Evolutionary conservation across 2,113 vertebrate genomes (phyloP), one percentile per base, ranked within the genome.

Genomic region (Dipodomys stephensi): DNA sequence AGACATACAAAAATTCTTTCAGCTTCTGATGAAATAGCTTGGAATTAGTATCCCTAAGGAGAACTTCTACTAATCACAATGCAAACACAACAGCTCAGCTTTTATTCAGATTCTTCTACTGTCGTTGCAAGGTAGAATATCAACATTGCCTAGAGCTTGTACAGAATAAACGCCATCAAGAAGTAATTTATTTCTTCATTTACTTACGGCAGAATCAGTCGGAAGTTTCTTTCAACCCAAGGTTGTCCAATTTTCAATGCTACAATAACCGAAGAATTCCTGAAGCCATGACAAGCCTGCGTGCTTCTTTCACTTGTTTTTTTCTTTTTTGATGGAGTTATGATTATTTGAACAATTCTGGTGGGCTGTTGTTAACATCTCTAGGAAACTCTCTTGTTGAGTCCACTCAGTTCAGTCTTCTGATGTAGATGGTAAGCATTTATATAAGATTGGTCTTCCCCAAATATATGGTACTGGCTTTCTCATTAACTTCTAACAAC

Each of bases 281-380:
- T 57, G 18, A 6, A 49, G 57, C 69, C 96, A 83, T 92, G 68
- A 22, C 0, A 4, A 82, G 44, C 19, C 44, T 57, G 0, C 22
- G 84, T 82, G 88, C 39, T 77, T n/a, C 53, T 57, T 57, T 57
- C 4, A 13, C 53, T 60, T 84, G 18, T 83, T 96, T 0, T 7
- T 83, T 97, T 96, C 81, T 97, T 96, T 95, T 62, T 18, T 67
- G 27, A 20, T 22, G 18, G 22, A 91, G 5, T n/a, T 60, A n/a
- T 20, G 8, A n/a, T 28, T 60, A 69, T 90, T 78, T 23, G 91
- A 82, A 91, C 71, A 81, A 78, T 77, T 94, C 28, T 18, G 49
- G 65, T 71, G n/a, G 69, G 27, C 19, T 79, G 19, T 95, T 93
- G 92, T 68, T 20, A 77, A 0, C 22, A 79, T 28, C 46, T n/a